Percentiles rank a stretch among this genome's conserved stretches.
phyloP scores from a whole-genome alignment of 1,140 invertebrate species.

The Pomacea maculata region DNA sequence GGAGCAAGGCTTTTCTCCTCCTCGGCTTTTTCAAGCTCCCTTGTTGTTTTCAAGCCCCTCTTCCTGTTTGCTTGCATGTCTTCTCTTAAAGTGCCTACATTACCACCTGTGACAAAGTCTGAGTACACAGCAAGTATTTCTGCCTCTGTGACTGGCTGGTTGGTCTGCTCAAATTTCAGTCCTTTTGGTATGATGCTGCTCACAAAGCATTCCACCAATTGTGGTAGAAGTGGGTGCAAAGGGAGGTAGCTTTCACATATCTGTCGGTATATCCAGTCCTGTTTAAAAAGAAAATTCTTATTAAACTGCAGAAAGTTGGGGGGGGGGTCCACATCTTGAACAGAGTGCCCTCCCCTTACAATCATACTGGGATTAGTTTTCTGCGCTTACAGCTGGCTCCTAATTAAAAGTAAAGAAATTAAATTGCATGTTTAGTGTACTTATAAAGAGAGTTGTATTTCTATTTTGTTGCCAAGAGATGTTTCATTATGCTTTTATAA shows the following conservation, averaged over 20 bases:
- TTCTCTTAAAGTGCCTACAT: background rate
- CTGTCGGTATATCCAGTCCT: conserved; percentile 93
- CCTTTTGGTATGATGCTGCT: conserved; percentile 86
- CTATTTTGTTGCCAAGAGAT: no score
- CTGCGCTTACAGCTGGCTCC: no score
- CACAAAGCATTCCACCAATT: conserved; percentile 94
- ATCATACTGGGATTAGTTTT: background rate
- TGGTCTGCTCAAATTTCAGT: conserved; percentile 75
- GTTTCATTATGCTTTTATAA: no score
- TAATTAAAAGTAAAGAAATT: no score
- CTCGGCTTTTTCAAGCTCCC: conserved; percentile 1
- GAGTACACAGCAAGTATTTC: conserved; percentile 84
- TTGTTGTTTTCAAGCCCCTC: conserved; percentile 4
- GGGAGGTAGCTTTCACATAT: conserved; percentile 86
- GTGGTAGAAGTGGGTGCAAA: conserved; percentile 90
- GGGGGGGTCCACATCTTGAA: background rate
- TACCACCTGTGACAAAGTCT: background rate
- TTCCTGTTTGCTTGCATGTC: conserved; percentile 68
- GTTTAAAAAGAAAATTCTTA: background rate
- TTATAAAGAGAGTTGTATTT: no score
- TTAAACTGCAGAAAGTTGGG: background rate
- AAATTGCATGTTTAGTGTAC: no score
- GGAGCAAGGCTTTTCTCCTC: conserved; percentile 74
- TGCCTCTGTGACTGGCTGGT: conserved; percentile 89
- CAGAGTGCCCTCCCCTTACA: no score